Evolutionary conservation across 2,888 invertebrate genomes (phyloP), one percentile per base, ranked within the genome.

Genomic region (Margaritifera margaritifera): DNA sequence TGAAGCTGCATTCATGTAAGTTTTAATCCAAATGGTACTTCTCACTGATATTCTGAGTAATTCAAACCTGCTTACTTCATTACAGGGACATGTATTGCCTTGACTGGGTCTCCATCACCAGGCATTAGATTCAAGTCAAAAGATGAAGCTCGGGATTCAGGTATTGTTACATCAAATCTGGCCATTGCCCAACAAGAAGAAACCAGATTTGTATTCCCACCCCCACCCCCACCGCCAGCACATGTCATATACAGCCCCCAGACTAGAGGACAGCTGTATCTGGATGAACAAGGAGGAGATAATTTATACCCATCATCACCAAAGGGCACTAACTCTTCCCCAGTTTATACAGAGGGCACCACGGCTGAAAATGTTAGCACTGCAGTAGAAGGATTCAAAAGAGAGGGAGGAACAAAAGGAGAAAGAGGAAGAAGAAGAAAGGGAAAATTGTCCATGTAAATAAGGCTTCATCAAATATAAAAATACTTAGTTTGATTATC

Each of bases 71-170:
- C 11, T 42, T 19, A 58, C 27, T 58, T 6, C 24, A 19, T 58
- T 67, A 22, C 70, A 77, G 77, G 77, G 2, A 77, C 74, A n/a
- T 62, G 70, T 19, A 77, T 77, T 42, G 77, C 77, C 22, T 54
- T 77, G 4, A 77, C 77, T 20, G 77, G 77, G 6, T 74, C 74
- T 25, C 77, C 77, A 4, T 74, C 74, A 24, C 77, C 77, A 54
- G 77, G 42, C 42, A 42, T 42, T 42, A 42, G 11, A 11, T 42
- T 42, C 42, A 42, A 42, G 11, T 42, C 42, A 42, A 42, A 42
- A 42, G 42, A 42, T 42, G 42, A 42, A 1, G 42, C 42, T 42
- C 42, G 42, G 42, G 42, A 42, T 42, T 42, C 42, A 11, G 42
- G 42, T 11, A 42, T 42, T 11, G 42, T 42, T 56, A 19, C 56